Percentiles rank a stretch among this genome's conserved stretches.
phyloP scores from a whole-genome alignment of 2,113 vertebrate species.

The Pedionomus torquatus region DNA sequence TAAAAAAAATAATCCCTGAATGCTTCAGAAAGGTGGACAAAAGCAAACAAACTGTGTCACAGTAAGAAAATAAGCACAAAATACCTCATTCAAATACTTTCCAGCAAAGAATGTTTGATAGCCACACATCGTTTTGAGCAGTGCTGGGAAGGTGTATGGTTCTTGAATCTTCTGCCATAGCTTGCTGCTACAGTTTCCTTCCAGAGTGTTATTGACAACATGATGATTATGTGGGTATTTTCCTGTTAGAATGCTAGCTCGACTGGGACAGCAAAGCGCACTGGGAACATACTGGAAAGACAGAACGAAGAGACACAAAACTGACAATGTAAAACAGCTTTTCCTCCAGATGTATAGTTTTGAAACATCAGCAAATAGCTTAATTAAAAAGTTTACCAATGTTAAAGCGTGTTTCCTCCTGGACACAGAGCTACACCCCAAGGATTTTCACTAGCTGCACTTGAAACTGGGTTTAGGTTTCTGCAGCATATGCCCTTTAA shows the following conservation, averaged over 20 bases:
- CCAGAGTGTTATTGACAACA: constrained; percentile 95
- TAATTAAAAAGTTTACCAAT: neutral
- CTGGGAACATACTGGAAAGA: constrained; percentile 90
- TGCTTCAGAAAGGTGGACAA: neutral
- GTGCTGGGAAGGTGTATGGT: constrained; percentile 84
- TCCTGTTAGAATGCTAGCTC: constrained; percentile 95
- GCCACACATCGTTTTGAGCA: constrained; percentile 79
- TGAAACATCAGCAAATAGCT: neutral
- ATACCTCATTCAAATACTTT: constrained; percentile 97
- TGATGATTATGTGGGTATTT: constrained; percentile 98
- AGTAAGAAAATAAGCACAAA: neutral
- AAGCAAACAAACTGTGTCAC: fast-evolving
- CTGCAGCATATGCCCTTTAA: neutral
- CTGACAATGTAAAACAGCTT: neutral
- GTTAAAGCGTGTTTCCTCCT: neutral
- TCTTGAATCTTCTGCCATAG: constrained; percentile 97
- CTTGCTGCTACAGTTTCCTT: constrained; percentile 95
- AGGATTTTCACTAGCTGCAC: neutral
- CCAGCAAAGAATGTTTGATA: constrained; percentile 98
- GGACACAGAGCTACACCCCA: neutral
- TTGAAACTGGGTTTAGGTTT: neutral
- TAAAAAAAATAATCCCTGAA: neutral
- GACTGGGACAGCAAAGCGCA: constrained; percentile 95
- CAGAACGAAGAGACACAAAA: neutral
- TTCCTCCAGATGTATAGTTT: neutral